Evolutionary conservation across 2,797 vertebrate genomes (phyloP), one percentile per base, ranked within the genome.

Genomic region (Acanthurus lineatus): DNA sequence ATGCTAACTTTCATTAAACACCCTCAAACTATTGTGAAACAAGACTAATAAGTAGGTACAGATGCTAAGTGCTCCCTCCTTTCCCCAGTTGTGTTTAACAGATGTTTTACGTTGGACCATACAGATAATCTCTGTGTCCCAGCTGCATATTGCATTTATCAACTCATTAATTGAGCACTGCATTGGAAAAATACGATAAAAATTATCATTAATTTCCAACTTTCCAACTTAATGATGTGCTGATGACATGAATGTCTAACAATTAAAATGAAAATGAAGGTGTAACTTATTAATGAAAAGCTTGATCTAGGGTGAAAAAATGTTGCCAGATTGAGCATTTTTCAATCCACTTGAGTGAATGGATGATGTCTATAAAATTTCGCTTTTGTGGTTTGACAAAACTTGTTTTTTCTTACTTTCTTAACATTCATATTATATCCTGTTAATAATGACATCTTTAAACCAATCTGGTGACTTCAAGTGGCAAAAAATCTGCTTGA

Each of bases 1-100:
- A 49, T 45, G 32, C 56, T 48, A 69, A 64, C 61, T 68, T 75
- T 84, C 45, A 66, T 73, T 61, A 32, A 32, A 32, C 28, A 32
- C 28, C 28, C 28, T 32, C 4, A 32, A 32, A 32, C 28, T 32
- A 32, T 32, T 32, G 28, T 32, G 28, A 32, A 32, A 32, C 2
- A 32, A 32, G 28, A 32, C 35, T 15, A 25, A 57, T 61, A 32
- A 57, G 44, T 52, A 16, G 16, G 16, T n/a, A 44, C 44, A 47
- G 22, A 7, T 35, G 40, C 25, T 69, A 22, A 22, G 20, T 7
- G 0, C n/a, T 45, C 44, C 45, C 40, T 35, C 19, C 40, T 48
- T 15, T 54, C 28, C 4, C 45, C 16, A 20, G 45, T 38, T 12
- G 38, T 44, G 12, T 48, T 81, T 44, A 56, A 12, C 51, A 69